These are phyloP conservation scores for Rhagoletis pomonella DNA, from an alignment of 1,140 invertebrate species.

Conservation along the genomic window DNA sequence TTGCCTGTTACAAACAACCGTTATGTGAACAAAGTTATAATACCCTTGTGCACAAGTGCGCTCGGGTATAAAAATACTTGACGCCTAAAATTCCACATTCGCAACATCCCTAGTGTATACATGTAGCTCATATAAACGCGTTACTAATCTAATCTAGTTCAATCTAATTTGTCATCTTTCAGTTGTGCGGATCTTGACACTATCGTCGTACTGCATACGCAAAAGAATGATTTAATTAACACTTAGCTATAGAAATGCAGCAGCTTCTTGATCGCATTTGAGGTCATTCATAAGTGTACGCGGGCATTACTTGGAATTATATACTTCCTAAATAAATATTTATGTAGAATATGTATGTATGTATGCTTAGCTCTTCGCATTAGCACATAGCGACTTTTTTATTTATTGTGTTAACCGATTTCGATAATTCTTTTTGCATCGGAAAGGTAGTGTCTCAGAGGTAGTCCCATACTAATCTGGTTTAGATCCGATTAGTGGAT, in stretches of 20 bases:
- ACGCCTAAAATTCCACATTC: too few species aligned
- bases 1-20: too few species aligned
- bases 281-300: not conserved
- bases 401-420: not conserved
- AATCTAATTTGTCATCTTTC: slow-evolving; percentile 33
- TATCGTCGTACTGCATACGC: not conserved
- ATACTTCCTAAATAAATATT: not conserved
- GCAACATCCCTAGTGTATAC: too few species aligned
- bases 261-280: not conserved
- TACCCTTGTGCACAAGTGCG: too few species aligned
- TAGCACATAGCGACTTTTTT: not conserved
- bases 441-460: too few species aligned
- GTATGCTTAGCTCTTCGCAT: not conserved
- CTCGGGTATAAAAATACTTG: too few species aligned
- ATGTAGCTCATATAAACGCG: too few species aligned
- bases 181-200: slow-evolving; percentile 24
- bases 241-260: not conserved
- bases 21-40: too few species aligned
- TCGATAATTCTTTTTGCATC: too few species aligned
- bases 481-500: too few species aligned
- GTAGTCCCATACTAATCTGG: too few species aligned
- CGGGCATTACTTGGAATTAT: not conserved
- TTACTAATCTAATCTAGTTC: slow-evolving; percentile 34
- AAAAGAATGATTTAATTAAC: slow-evolving; percentile 26
- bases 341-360: not conserved